Percentiles rank a stretch among this genome's conserved stretches.
Conservation (phyloP, 1,140 invertebrate genomes). For the Diplogasteroides magnus region DNA sequence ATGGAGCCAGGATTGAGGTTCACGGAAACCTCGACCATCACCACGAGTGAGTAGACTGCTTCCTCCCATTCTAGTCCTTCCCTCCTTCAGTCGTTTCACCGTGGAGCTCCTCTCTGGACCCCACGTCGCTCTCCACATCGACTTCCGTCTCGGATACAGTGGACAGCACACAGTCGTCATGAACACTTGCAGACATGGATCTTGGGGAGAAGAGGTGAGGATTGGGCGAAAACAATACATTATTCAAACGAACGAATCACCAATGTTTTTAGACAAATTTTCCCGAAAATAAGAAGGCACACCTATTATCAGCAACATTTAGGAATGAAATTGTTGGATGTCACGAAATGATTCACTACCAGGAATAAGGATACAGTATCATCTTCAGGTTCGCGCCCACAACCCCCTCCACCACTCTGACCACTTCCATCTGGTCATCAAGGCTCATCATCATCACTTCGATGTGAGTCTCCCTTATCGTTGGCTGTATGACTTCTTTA, state of each 20-base stretch:
- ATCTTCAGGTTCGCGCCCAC: too few relatives aligned
- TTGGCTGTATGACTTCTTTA: too few relatives aligned
- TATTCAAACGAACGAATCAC: too few relatives aligned
- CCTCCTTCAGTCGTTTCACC: slow-evolving; percentile 23
- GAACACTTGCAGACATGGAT: slow-evolving; percentile 20
- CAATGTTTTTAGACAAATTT: too few relatives aligned
- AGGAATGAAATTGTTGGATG: too few relatives aligned
- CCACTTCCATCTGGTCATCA: slow-evolving; percentile 24
- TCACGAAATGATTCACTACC: too few relatives aligned
- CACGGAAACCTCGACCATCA: slow-evolving; percentile 21
- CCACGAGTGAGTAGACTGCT: slow-evolving; percentile 9
- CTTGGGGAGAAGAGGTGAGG: slow-evolving; percentile 25
- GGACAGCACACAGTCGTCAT: slow-evolving; percentile 14
- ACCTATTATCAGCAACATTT: too few relatives aligned
- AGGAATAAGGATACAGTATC: too few relatives aligned
- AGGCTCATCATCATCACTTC: slow-evolving; percentile 5
- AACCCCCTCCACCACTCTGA: slow-evolving; percentile 24
- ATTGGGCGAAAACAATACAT: too few relatives aligned
- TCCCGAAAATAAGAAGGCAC: too few relatives aligned
- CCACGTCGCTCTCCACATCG: slow-evolving; percentile 27
- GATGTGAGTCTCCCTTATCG: too few relatives aligned
- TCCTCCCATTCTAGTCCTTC: background rate
- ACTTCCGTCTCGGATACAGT: slow-evolving; percentile 27
- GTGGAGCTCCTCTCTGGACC: slow-evolving; percentile 25
- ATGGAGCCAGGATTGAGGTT: slow-evolving; percentile 22